A percentile compares a stretch with the other conserved stretches of the same genome.
Evolutionary conservation across 2,113 vertebrate species (phyloP).

Genomic region (Clupea harengus): DNA sequence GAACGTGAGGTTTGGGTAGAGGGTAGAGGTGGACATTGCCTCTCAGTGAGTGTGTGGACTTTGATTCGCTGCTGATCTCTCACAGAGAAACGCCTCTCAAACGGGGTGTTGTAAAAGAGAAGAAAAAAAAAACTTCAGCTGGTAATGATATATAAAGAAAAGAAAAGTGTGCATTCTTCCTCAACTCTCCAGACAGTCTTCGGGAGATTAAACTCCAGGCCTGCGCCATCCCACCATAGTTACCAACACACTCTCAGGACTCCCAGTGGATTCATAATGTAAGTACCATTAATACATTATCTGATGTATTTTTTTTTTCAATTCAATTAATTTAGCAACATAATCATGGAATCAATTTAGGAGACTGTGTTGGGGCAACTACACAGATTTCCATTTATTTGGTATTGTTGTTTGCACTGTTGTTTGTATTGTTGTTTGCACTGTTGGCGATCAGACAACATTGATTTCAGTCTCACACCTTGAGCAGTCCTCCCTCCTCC

Average conservation of each 20-base stretch:
- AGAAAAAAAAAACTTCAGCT: constrained; percentile 40
- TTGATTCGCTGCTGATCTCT: constrained; percentile 58
- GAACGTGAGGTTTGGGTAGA: constrained; percentile 10
- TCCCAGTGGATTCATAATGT: constrained; percentile 42
- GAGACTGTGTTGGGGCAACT: neutral
- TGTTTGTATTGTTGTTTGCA: neutral
- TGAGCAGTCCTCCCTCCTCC: too few species aligned
- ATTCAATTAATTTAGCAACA: neutral
- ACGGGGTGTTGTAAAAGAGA: constrained; percentile 49
- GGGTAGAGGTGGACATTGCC: constrained; percentile 70
- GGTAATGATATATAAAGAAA: constrained; percentile 60
- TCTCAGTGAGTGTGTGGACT: constrained; percentile 67
- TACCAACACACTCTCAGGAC: constrained; percentile 23
- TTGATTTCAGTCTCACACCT: neutral
- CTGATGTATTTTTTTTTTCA: neutral
- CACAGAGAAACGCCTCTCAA: constrained; percentile 68
- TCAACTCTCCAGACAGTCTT: constrained; percentile 28
- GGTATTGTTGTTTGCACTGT: neutral
- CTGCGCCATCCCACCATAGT: constrained; percentile 26
- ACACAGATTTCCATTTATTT: neutral
- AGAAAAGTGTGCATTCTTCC: constrained; percentile 39
- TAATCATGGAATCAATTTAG: neutral
- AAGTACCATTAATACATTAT: constrained; percentile 42
- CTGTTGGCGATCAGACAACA: neutral
- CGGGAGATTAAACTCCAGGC: constrained; percentile 54